Percentiles rank a stretch among this genome's conserved stretches.
These are phyloP conservation scores for Sycophaga agraensis DNA, from an alignment of 1,140 invertebrate species.

Conservation along the genomic window DNA sequence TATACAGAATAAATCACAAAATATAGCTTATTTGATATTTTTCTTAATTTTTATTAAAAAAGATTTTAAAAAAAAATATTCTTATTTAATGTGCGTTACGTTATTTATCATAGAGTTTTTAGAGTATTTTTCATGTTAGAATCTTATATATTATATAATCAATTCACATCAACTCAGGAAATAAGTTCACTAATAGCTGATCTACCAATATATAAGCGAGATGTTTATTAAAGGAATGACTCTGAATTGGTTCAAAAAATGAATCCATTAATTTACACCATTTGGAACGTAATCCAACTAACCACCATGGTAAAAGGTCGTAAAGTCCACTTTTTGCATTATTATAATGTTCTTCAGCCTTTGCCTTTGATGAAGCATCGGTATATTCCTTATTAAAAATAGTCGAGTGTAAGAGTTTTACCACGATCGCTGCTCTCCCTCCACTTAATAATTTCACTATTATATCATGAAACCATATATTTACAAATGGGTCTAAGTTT, in stretches of 20 bases:
- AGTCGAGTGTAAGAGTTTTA: constrained; percentile 46
- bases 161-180: constrained; percentile 50
- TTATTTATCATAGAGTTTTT: not conserved
- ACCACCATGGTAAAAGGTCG: constrained; percentile 48
- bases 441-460: constrained; percentile 48
- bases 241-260: constrained; percentile 48
- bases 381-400: constrained; percentile 40
- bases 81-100: constrained; percentile 24
- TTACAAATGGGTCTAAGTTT: constrained; percentile 45
- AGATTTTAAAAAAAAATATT: constrained; percentile 22
- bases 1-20: not conserved
- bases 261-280: constrained; percentile 50
- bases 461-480: constrained; percentile 39
- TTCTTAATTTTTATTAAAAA: not conserved
- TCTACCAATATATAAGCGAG: constrained; percentile 56
- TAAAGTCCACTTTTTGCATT: constrained; percentile 46
- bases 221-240: constrained; percentile 52
- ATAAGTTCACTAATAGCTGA: constrained; percentile 53
- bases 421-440: constrained; percentile 48
- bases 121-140: too few relatives aligned
- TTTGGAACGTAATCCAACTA: constrained; percentile 41
- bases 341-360: constrained; percentile 38
- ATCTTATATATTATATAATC: constrained; percentile 4
- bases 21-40: constrained; percentile 11
- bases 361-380: constrained; percentile 19